Conservation (phyloP, 1,140 invertebrate genomes). For the Drosophila quadrilineata region DNA sequence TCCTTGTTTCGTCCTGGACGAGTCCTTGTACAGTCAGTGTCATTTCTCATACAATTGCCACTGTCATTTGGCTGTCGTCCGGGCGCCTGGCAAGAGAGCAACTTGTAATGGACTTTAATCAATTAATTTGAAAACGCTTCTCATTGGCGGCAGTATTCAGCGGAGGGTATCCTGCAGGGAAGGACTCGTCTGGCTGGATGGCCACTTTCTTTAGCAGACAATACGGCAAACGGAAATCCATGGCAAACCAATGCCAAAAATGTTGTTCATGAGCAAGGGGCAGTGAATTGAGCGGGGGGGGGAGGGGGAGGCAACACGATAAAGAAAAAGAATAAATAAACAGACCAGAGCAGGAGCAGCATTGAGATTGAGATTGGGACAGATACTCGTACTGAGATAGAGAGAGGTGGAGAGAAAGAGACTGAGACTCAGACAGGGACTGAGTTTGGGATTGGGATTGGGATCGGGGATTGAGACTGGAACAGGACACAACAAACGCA, state of each 20-base stretch:
- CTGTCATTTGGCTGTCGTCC: constrained; percentile 62
- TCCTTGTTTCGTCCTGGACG: neutral
- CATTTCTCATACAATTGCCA: constrained; percentile 77
- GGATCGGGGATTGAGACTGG: neutral
- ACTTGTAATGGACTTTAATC: constrained; percentile 80
- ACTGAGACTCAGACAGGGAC: neutral
- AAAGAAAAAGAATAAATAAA: constrained; percentile 76
- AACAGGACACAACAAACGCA: constrained; percentile 66
- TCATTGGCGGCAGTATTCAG: constrained; percentile 60
- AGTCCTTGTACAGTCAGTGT: constrained; percentile 39
- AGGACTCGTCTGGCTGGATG: constrained; percentile 54
- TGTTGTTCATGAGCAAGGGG: constrained; percentile 34
- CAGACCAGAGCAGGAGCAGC: constrained; percentile 38
- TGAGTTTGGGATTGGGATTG: neutral
- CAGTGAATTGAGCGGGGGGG: neutral
- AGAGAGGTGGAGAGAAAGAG: neutral
- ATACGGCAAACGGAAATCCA: constrained; percentile 60
- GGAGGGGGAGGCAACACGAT: constrained; percentile 9
- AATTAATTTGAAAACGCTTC: constrained; percentile 80
- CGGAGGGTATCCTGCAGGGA: neutral
- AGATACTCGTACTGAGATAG: neutral
- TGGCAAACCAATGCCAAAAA: constrained; percentile 74
- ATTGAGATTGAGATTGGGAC: too few relatives aligned
- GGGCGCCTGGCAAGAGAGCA: constrained; percentile 29
- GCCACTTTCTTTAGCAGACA: constrained; percentile 59